Percentiles rank a stretch among this genome's conserved stretches.
These are phyloP conservation scores for Borostomias antarcticus DNA, from an alignment of 2,797 vertebrate genomes.

Conservation along the genomic window DNA sequence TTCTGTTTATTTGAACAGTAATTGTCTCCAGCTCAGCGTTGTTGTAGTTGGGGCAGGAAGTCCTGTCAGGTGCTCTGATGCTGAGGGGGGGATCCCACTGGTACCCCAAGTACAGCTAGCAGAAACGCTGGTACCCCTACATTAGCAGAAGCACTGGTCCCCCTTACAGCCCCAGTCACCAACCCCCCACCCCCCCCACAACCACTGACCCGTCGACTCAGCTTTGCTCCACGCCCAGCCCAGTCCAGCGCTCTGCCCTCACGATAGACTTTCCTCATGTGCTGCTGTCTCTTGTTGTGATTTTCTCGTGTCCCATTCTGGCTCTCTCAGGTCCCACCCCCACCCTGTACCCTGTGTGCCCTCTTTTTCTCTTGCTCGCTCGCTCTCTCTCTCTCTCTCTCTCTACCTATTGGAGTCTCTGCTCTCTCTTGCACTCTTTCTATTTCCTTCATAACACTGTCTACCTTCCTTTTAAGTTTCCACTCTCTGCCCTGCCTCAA, in stretches of 20 bases:
- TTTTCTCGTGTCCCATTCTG: too few relatives aligned
- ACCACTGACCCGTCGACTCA: background rate
- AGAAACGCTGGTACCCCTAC: too few relatives aligned
- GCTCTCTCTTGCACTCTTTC: background rate
- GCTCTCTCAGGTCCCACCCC: background rate
- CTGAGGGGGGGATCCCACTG: too few relatives aligned
- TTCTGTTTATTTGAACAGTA: slow-evolving; percentile 25
- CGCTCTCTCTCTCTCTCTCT: background rate
- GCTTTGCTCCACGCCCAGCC: too few relatives aligned
- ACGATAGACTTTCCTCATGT: too few relatives aligned
- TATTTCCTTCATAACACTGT: background rate
- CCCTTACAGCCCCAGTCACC: background rate
- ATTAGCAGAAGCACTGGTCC: too few relatives aligned
- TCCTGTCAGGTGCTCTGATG: slow-evolving; percentile 16
- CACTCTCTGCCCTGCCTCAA: background rate
- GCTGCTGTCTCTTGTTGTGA: too few relatives aligned
- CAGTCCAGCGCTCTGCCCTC: too few relatives aligned
- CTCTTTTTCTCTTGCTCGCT: background rate
- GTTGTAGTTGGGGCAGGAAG: slow-evolving; percentile 22
- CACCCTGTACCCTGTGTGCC: background rate
- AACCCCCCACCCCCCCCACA: background rate
- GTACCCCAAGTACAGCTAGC: slow-evolving; percentile 1
- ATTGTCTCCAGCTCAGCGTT: slow-evolving; percentile 23
- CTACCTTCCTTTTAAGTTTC: background rate
- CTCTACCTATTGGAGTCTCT: background rate